phyloP scores from a whole-genome alignment of 2,113 vertebrate genomes.

The Nerophis ophidion region DNA sequence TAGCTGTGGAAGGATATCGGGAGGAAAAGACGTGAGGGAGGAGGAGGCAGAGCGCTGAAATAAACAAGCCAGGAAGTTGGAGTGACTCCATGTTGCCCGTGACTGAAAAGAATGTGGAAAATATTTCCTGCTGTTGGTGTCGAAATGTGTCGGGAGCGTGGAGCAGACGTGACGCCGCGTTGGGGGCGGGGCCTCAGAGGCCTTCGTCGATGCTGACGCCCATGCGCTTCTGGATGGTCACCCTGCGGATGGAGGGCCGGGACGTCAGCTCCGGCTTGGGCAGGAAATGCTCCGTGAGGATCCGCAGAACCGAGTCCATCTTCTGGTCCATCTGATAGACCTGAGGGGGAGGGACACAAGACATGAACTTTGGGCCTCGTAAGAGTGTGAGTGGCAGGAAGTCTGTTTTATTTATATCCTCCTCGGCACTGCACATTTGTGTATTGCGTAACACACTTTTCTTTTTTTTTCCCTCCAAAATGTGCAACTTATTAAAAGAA shows the following conservation, averaged over 20 bases:
- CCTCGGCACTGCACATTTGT: no score
- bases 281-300: conserved; percentile 65
- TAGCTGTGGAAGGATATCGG: conserved; percentile 60
- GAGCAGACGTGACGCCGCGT: background rate
- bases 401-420: no score
- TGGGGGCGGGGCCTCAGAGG: conserved; percentile 47
- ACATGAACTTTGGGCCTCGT: background rate
- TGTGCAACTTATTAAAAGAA: no score
- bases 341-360: conserved; percentile 40
- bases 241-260: conserved; percentile 55
- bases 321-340: conserved; percentile 70
- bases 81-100: background rate
- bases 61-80: conserved; percentile 17
- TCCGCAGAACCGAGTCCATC: conserved; percentile 63
- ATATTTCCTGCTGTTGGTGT: background rate
- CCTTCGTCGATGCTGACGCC: conserved; percentile 63
- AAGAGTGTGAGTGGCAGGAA: background rate
- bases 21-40: conserved; percentile 33
- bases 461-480: no score
- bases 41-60: conserved; percentile 46
- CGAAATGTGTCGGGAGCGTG: background rate
- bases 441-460: no score
- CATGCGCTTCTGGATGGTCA: conserved; percentile 64
- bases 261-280: conserved; percentile 54
- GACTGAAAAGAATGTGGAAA: no score